These are phyloP conservation scores for Tretioscincus oriximinensis DNA, from an alignment of 2,113 vertebrate species.

Conservation along the genomic window DNA sequence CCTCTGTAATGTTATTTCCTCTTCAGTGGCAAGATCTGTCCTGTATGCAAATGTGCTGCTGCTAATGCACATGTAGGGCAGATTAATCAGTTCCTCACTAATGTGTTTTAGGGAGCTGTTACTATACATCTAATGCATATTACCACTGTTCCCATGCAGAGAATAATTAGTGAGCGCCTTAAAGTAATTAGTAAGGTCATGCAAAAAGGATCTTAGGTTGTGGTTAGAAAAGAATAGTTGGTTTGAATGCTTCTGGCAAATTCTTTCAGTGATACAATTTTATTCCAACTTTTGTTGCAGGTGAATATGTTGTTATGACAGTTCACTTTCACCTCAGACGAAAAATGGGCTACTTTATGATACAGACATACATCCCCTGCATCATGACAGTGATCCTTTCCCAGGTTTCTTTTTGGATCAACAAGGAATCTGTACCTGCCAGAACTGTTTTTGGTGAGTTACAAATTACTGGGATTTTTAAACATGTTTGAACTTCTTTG, in stretches of 20 bases:
- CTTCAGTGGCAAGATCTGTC: too few species aligned
- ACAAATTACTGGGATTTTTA: conserved; percentile 38
- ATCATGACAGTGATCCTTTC: conserved; percentile 99
- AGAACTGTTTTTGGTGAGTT: conserved; percentile 96
- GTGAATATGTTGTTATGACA: conserved; percentile 99
- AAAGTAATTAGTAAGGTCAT: too few species aligned
- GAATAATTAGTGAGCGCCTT: too few species aligned
- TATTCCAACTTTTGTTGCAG: conserved; percentile 66
- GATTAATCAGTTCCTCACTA: too few species aligned
- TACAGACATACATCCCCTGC: conserved; percentile 99
- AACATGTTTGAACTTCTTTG: background rate
- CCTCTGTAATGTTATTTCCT: too few species aligned
- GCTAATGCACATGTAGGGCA: too few species aligned
- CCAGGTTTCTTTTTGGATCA: conserved; percentile 99
- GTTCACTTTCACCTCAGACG: conserved; percentile 95
- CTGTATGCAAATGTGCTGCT: too few species aligned
- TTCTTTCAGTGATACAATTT: background rate
- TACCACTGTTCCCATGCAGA: too few species aligned
- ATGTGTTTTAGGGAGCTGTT: too few species aligned
- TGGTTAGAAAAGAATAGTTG: background rate
- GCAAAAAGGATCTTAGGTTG: too few species aligned
- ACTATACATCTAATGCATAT: too few species aligned
- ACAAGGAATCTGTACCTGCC: conserved; percentile 97
- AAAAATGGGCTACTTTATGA: conserved; percentile 99
- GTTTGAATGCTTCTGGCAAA: background rate